Base-by-base conservation (phyloP, 2,888 invertebrate genomes). In the Drosophila fulvimacula region DNA sequence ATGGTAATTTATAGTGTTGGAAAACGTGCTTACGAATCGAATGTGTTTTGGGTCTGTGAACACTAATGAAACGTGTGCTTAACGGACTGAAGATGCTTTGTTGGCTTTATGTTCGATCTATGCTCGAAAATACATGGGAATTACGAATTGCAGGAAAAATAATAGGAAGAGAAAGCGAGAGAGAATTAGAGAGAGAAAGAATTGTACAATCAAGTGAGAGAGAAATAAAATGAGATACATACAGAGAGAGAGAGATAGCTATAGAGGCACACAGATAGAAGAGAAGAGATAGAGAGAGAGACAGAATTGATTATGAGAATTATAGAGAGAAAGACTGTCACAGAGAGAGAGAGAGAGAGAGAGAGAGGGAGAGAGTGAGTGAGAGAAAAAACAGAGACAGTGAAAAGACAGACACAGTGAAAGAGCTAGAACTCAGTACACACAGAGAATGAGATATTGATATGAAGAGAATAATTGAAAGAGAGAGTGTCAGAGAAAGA, bases 1-100 rank as follows among this genome's bases (percentile, higher is more conserved):
- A 87, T 82, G 87, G 84, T 83, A 82, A 86, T 82, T 66, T 58
- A 63, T 51, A 72, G 80, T 73, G 65, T 78, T 73, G 66, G 62
- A 62, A 65, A 78, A 66, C 49, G 73, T 62, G 73, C 46, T 5
- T 36, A 57, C 19, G 46, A 62, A 56, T 52, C 41, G 46, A 52
- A 57, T 44, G 32, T 44, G 36, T 34, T 21, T 19, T 30, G n/a
- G 9, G 0, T 52, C 51, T 32, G 17, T 15, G 36, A 24, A n/a
- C 42, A 46, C 36, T 53, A 46, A 53, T 48, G 36, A 62, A 57
- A 38, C 41, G 58, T 52, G 19, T 57, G 60, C 52, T 64, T 42
- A 57, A 53, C 42, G 21, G 44, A 15, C 38, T 51, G 52, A 21
- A 32, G 24, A 51, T 42, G 30, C 21, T 19, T 48, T 51, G 30